phyloP scores from a whole-genome alignment of 2,113 vertebrate genomes.

The Coracopsis vasa region DNA sequence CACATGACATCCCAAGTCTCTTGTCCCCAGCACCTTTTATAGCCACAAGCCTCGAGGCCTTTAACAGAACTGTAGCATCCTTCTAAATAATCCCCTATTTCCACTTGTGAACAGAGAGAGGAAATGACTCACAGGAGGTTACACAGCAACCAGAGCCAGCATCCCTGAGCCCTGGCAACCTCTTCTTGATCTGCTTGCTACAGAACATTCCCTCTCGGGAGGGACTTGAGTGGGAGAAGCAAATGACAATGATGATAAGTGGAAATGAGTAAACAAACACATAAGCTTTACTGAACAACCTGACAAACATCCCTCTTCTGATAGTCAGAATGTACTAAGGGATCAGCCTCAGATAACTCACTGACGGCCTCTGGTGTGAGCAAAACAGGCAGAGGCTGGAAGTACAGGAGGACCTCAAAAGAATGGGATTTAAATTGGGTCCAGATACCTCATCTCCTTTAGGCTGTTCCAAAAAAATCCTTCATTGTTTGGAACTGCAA shows the following conservation, averaged over 20 bases:
- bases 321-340: not conserved
- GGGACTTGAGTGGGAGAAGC: not conserved
- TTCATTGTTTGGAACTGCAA: not conserved
- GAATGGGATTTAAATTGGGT: not conserved
- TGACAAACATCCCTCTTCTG: not conserved
- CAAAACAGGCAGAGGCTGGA: not conserved
- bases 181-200: not conserved
- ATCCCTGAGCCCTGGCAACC: not conserved
- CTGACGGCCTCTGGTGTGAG: not conserved
- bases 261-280: not conserved
- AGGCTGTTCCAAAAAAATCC: not conserved
- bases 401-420: not conserved
- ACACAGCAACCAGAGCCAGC: not conserved
- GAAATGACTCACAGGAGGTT: not conserved
- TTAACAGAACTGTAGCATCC: not conserved
- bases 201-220: not conserved
- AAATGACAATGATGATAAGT: not conserved
- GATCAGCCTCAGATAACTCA: not conserved
- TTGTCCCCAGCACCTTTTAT: not conserved
- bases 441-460: not conserved
- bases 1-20: fast-evolving
- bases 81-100: not conserved
- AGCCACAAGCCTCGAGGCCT: not conserved
- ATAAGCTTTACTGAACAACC: not conserved
- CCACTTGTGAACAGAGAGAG: not conserved